A percentile compares a stretch with the other conserved stretches of the same genome.
These are phyloP conservation scores for Zosterops japonicus DNA, from an alignment of 2,113 vertebrate genomes.

Conservation along the genomic window DNA sequence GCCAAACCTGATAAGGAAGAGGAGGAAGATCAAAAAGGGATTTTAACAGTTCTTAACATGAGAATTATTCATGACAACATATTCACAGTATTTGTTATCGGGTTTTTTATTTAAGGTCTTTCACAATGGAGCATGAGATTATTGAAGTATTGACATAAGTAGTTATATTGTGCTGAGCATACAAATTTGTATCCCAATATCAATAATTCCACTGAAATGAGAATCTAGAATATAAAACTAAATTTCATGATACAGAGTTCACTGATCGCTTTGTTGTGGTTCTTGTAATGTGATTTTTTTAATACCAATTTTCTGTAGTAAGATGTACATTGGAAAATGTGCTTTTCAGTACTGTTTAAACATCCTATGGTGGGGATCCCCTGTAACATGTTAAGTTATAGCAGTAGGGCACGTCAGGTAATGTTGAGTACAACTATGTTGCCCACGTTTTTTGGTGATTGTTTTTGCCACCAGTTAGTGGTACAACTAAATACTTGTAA, in stretches of 20 bases:
- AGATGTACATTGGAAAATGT: constrained; percentile 71
- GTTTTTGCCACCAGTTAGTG: constrained; percentile 59
- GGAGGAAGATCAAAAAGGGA: constrained; percentile 75
- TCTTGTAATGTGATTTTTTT: constrained; percentile 67
- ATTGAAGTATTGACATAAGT: constrained; percentile 59
- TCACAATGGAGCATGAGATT: constrained; percentile 74
- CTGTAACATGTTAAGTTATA: constrained; percentile 52
- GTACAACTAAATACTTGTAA: constrained; percentile 59
- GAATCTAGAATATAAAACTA: constrained; percentile 52
- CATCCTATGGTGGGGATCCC: constrained; percentile 67
- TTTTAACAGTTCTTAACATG: constrained; percentile 79
- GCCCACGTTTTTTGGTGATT: constrained; percentile 50
- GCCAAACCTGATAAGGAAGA: constrained; percentile 77
- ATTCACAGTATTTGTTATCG: constrained; percentile 64
- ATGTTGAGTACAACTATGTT: constrained; percentile 56
- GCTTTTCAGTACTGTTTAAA: constrained; percentile 71
- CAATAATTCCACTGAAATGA: constrained; percentile 66
- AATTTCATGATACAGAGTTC: constrained; percentile 62
- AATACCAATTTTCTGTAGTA: constrained; percentile 67
- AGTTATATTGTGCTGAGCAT: constrained; percentile 62
- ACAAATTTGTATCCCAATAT: constrained; percentile 52
- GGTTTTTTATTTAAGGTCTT: constrained; percentile 68
- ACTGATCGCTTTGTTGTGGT: constrained; percentile 67
- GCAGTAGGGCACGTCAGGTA: constrained; percentile 51
- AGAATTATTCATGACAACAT: constrained; percentile 66